phyloP scores from a whole-genome alignment of 2,113 vertebrate genomes.

The Probosciger aterrimus region DNA sequence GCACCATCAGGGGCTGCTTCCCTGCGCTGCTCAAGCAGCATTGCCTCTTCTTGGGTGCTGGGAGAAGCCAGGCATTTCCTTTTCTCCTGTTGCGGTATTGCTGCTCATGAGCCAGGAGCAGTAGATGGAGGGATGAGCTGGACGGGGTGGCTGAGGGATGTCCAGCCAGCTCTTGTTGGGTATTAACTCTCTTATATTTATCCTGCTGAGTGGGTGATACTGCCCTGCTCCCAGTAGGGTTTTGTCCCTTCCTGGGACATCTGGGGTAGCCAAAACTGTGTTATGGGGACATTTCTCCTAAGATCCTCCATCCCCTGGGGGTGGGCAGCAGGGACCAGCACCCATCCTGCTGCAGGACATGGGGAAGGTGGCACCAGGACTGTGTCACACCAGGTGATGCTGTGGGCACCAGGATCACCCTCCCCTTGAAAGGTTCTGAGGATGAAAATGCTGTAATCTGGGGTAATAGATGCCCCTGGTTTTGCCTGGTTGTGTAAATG shows the following conservation, averaged over 20 bases:
- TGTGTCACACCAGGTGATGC: neutral
- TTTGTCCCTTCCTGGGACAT: neutral
- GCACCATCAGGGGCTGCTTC: rapidly evolving
- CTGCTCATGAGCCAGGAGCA: rapidly evolving
- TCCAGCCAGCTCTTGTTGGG: rapidly evolving
- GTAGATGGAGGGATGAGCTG: neutral
- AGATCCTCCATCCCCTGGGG: rapidly evolving
- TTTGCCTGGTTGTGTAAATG: rapidly evolving
- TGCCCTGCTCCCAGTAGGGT: neutral
- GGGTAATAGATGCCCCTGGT: rapidly evolving
- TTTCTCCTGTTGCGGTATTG: neutral
- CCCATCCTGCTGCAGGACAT: neutral
- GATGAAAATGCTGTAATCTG: neutral
- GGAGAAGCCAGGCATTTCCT: neutral
- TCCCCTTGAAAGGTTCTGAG: neutral
- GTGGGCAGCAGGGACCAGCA: neutral
- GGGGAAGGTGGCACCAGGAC: rapidly evolving
- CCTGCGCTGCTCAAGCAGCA: rapidly evolving
- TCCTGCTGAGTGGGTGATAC: neutral
- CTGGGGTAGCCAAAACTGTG: rapidly evolving
- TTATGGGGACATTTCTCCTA: neutral
- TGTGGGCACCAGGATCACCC: rapidly evolving
- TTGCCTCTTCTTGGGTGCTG: neutral
- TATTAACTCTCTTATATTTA: neutral
- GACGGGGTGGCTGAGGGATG: neutral